Base-by-base conservation (phyloP, 2,888 invertebrate genomes). In the Ornithoptera priamus region DNA sequence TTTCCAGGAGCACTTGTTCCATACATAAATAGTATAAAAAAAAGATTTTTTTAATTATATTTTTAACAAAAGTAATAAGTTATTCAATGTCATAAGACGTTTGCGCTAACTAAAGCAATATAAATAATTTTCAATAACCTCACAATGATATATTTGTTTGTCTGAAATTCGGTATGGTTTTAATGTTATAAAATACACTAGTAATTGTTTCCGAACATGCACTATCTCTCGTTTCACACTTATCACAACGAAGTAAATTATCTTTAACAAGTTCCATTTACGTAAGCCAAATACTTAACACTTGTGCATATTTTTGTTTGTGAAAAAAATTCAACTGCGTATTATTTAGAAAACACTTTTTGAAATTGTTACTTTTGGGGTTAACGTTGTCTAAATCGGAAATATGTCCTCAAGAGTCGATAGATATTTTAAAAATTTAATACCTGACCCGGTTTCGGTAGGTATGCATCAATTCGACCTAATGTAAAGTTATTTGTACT, bases 401-500 rank as follows among this genome's bases (percentile, higher is more conserved):
- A n/a, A 53, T 53, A 53, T 53, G 53, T n/a, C 36, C 1, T 20
- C 77, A 67, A 71, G 73, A 72, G 24, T 30, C 65, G 73, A 42
- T 65, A 72, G 72, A 72, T 73, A 78, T 81, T 80, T 78, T 77
- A 78, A 83, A 85, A 81, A 77, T 77, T 76, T 74, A 75, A 71
- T 69, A 76, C 30, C 71, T 73, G 85, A 82, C 83, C 85, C 73
- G 76, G 78, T 81, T 87, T 81, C 73, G 68, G 68, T 78, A 79
- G 77, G 77, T 75, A 76, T 72, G 77, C 76, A 70, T 73, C 71
- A 18, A 76, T 75, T 79, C 75, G 68, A 68, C 75, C 78, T 80
- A 79, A 80, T 82, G 78, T 76, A 77, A 72, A 73, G 74, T 73
- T 72, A 73, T 62, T 74, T 22, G 22, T 22, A 58, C 77, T 77